These are phyloP conservation scores for Procavia capensis DNA, from an alignment of 2,113 vertebrate genomes.

Conservation along the genomic window DNA sequence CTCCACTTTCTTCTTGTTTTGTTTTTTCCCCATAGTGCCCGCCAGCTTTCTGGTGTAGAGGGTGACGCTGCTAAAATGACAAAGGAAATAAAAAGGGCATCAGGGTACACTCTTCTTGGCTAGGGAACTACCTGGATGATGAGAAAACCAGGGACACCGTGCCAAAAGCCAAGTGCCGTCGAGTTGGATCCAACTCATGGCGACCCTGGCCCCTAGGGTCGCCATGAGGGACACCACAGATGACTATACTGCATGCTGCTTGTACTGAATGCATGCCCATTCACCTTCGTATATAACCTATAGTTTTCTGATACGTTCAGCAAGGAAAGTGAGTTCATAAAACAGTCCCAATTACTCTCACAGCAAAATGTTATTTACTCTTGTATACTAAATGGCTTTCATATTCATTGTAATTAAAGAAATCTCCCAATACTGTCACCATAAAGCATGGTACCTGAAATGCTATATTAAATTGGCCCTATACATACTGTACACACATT, in stretches of 20 bases:
- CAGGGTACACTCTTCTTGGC: neutral
- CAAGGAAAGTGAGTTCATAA: neutral
- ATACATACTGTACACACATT: neutral
- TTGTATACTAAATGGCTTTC: conserved; percentile 11
- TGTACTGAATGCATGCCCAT: neutral
- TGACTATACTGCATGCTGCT: neutral
- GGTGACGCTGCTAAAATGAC: conserved; percentile 83
- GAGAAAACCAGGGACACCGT: neutral
- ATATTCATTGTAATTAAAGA: neutral
- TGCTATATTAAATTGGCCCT: neutral
- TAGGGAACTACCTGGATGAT: neutral
- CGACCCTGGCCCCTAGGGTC: no score
- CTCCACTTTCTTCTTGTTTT: conserved; percentile 97
- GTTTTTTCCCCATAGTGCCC: conserved; percentile 93
- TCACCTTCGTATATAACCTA: neutral
- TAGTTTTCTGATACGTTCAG: neutral
- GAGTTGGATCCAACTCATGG: no score
- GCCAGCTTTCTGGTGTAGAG: conserved; percentile 91
- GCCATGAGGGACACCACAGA: neutral
- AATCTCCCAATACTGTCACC: neutral
- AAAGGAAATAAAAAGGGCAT: neutral
- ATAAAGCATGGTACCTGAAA: neutral
- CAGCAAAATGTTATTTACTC: neutral
- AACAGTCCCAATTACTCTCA: neutral
- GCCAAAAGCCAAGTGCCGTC: no score